Base-by-base conservation (phyloP, 2,888 invertebrate genomes). In the Ashinkailepas kermadecensis region DNA sequence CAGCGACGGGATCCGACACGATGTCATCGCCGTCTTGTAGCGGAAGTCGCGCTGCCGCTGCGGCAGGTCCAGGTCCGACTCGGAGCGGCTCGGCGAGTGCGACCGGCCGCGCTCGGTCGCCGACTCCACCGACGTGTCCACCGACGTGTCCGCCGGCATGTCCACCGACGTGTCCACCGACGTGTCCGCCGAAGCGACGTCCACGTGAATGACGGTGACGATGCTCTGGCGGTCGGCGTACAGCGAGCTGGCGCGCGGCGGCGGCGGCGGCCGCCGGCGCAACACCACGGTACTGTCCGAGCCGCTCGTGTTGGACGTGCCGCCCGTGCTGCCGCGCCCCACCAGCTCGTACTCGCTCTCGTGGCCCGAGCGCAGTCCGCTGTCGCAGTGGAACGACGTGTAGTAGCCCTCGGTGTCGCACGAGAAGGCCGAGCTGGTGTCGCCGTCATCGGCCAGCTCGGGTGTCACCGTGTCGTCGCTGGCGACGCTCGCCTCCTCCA, bases 361-460 rank as follows among this genome's bases (percentile, higher is more conserved):
- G 39, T 39, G 70, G 7, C 11, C 67, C 67, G 67, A 59, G 54
- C 94, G 83, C 80, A 98, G 88, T 0, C 97, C 97, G 82, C 96
- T 96, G 88, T 98, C 97, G 91, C 95, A 93, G 88, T 98, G 97
- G 89, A 98, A 98, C 39, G 97, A 97, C 0, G 98, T 98, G 87
- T 96, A 98, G 88, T 97, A 98, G 12, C n/a, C 67, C 67, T 67
- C 67, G 81, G 62, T 18, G 58, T 25, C 58, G 65, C 97, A 95
- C 4, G 97, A 97, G 87, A 96, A 97, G 82, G 95, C 94, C 0
- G 96, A 96, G 85, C 94, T 94, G 0, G 94, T 94, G 88, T 95
- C 95, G 81, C 93, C 91, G 86, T 95, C 95, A 25, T 21, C 78
- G 78, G 25, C 8, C 25, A 83, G 82, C 80, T 83, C 82, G 67